Evolutionary conservation across 2,113 vertebrate species (phyloP), one percentile per base, ranked within the genome.

Genomic region (Eretmochelys imbricata): DNA sequence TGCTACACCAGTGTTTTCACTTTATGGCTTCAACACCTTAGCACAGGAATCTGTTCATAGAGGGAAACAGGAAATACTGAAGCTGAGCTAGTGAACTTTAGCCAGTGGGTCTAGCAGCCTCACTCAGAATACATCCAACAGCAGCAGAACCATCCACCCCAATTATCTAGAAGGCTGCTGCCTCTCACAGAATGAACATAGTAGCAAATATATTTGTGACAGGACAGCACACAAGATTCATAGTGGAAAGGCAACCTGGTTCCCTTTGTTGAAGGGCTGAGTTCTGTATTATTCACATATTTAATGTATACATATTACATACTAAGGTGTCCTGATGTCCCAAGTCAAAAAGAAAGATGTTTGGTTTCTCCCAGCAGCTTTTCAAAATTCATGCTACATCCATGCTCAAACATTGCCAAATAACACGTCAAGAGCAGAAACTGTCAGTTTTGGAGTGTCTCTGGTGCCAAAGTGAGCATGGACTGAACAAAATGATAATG

Each of bases 311-410:
- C 59, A 82, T 35, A 31, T 80, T 62, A 85, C 20, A 81, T 88
- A 24, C 8, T 50, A 59, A 59, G 49, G 53, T 94, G 16, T 62
- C 88, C 93, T 96, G 92, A 90, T 86, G 93, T 78, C 88, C 69
- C 46, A 59, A 7, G 72, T 89, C 2, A 93, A 95, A 89, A 91
- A 94, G 17, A 53, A 91, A 12, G 50, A 84, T 85, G 91, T 87
- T 94, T 91, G 88, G 82, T 85, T 94, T 90, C 85, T 46, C 92
- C 89, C 86, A 75, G 91, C 84, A 94, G 88, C 80, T 94, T 97
- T 97, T 94, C 82, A 92, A 62, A 88, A n/a, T 82, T 82, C 79
- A 83, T 89, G 59, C 5, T 65, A 8, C 13, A 90, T 94, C 51
- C 57, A 35, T 49, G 57, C 93, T 9, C 27, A 48, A 95, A 82